Base-by-base conservation (phyloP, 1,140 invertebrate species). In the Trichogramma pretiosum region DNA sequence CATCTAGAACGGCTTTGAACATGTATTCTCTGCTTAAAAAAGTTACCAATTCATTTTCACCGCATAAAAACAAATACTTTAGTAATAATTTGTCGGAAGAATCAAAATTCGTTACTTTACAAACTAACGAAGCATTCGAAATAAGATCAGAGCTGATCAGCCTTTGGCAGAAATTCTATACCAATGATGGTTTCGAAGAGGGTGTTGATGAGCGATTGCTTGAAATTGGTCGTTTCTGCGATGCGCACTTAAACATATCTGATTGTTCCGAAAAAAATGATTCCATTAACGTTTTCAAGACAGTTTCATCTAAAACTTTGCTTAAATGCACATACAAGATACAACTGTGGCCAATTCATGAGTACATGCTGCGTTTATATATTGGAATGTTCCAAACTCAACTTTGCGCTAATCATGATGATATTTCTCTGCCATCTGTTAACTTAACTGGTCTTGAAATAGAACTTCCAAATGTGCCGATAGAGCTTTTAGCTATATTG, bases 331-430 rank as follows among this genome's bases (percentile, higher is more conserved):
- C 24, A 11, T 28, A 40, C 10, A 53, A 56, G 24, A 56, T 60
- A 18, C 58, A 66, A 36, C 30, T 73, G 11, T 74, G 67, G 68
- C 72, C 73, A 3, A 39, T 75, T 23, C 63, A 68, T 18, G 72
- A 75, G 24, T 65, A 70, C 19, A 48, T 72, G 7, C 65, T 69
- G 30, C 14, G 57, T 5, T 37, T 60, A 23, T 56, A 65, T 18
- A 51, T 54, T 1, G 45, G 49, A 36, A 56, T 48, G 36, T 46
- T 62, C n/a, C 60, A 64, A 24, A 54, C 46, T 35, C 48, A 52
- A 26, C 42, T 58, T 8, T 60, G 49, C 39, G 50, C 45, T 41
- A n/a, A 51, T 26, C 35, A 38, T 19, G 11, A 30, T 2, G 28
- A 21, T 16, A 26, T 21, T 32, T 18, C 9, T 14, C 22, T 51